Base-by-base conservation (phyloP, 2,888 invertebrate species). In the Drosophila lutescens region DNA sequence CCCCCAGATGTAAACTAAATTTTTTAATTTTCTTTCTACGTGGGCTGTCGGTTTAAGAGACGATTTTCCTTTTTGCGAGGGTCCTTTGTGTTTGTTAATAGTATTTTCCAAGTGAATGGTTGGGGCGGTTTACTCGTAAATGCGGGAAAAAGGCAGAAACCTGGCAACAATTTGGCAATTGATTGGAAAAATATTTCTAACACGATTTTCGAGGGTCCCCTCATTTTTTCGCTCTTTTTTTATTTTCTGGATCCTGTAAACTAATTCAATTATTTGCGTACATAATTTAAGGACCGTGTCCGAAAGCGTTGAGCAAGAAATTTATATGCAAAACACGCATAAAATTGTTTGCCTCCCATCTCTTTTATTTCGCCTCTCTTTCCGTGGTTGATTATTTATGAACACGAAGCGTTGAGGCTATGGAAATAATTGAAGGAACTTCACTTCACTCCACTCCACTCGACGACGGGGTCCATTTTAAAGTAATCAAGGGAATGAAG, bases 301-400 rank as follows among this genome's bases (percentile, higher is more conserved):
- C 73, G 53, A 67, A 47, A 63, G 58, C 75, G 72, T 74, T 75
- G 75, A 81, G 62, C 79, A 74, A 70, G 71, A 86, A 84, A 85
- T 85, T 85, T 84, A 85, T 84, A 85, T 85, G 85, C 85, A 86
- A 86, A 85, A 85, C 85, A 85, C 85, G 85, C 82, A 86, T 80
- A 71, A 86, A 85, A 86, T 80, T 78, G 78, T 72, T 74, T 70
- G 67, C 58, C 41, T 26, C 56, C 56, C 46, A 23, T 32, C 60
- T 41, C 15, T 23, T 32, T 43, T 10, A 13, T 12, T 23, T 49
- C 30, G 7, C 20, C 17, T 50, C 36, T 50, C 32, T 53, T 44
- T 55, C 62, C 10, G 17, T 30, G 47, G 62, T 49, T 13, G 76
- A 86, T 85, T 85, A 86, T 85, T 85, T 85, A 81, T 78, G 78